Evolutionary conservation across 2,113 vertebrate genomes (phyloP).

Genomic region (Lonchura striata): DNA sequence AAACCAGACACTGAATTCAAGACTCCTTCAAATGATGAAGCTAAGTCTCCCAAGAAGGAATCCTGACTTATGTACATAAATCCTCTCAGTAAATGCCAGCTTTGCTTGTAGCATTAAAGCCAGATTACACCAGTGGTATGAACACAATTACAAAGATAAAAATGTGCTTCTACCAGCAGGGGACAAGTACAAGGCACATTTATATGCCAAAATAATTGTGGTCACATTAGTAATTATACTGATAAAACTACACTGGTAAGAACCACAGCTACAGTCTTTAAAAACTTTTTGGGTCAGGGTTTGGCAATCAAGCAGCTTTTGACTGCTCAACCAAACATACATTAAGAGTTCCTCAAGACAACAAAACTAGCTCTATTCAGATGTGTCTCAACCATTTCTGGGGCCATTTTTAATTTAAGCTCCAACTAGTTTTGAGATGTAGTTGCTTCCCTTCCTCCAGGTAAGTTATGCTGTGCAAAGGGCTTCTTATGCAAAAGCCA

Average conservation of each 20-base stretch:
- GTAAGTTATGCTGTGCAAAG: neutral
- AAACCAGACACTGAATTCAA: neutral
- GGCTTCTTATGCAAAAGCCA: neutral
- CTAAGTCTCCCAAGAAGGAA: neutral
- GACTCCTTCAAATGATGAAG: neutral
- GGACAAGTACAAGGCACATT: slow-evolving; percentile 22
- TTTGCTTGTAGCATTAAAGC: neutral
- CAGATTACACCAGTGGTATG: neutral
- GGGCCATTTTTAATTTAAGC: neutral
- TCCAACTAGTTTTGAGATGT: neutral
- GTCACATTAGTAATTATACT: neutral
- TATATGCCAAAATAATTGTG: neutral
- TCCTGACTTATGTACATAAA: neutral
- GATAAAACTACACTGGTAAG: neutral
- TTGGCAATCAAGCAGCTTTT: neutral
- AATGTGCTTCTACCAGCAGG: neutral
- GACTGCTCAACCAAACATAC: neutral
- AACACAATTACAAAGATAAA: neutral
- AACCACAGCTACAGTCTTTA: neutral
- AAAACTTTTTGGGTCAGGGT: neutral
- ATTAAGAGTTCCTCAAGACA: neutral
- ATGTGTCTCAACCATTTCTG: neutral
- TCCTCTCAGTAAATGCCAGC: neutral
- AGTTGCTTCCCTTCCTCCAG: neutral
- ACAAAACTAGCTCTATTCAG: neutral